Base-by-base conservation (phyloP, 2,113 vertebrate species). In the Tiliqua scincoides region DNA sequence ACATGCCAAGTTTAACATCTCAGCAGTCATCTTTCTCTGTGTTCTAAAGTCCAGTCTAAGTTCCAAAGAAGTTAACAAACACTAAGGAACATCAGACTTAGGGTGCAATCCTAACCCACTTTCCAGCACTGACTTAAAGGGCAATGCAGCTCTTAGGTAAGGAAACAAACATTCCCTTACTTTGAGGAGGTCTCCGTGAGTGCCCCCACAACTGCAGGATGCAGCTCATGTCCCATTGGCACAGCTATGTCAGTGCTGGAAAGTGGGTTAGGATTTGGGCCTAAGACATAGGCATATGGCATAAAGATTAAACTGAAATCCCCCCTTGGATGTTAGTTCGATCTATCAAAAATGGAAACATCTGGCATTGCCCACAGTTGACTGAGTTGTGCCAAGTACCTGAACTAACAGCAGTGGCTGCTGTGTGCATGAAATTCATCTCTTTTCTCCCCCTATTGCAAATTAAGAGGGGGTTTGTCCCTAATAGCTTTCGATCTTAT, bases 291-390 rank as follows among this genome's bases (percentile, higher is more conserved):
- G 86, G 3, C 63, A 67, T 71, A 10, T 52, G n/a, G 18, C 14
- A 21, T 11, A 43, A 83, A 89, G 83, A 9, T 30, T 32, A 32
- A n/a, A 37, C 0, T 0, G 17, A 82, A 2, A 65, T 73, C 20
- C 59, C 1, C 79, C 87, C 1, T 0, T 48, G 90, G 8, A 35
- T 12, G 20, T 77, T 5, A 25, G 21, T 23, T 21, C 59, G 75
- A n/a, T 18, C 37, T 54, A 85, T 48, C 35, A 59, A 59, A 57
- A 87, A 61, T 62, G 83, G 54, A 84, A 79, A 74, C 37, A 63
- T 40, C 76, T 70, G 37, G 14, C 25, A 74, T 9, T 43, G 63
- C 65, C 57, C 21, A 61, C 3, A 80, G n/a, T n/a, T 9, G 18
- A 37, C 3, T 63, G 6, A 23, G 3, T 21, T 77, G 48, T 68